Conservation (phyloP, 1,140 invertebrate genomes). For the Drosophila chauvacae region DNA sequence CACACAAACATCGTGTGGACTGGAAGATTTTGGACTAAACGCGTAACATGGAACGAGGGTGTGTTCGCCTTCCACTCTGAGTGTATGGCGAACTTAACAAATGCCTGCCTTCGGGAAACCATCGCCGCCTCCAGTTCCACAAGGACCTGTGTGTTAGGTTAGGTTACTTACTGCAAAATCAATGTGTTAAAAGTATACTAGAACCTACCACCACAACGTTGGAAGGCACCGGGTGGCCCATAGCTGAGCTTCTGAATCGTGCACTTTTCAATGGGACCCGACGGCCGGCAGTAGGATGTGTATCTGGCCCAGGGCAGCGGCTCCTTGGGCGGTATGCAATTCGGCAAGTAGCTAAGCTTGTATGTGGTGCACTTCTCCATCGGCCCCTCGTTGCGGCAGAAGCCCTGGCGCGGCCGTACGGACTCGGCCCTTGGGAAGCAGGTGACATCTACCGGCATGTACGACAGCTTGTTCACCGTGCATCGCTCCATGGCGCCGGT, state of each 20-base stretch:
- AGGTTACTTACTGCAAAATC: too few species aligned
- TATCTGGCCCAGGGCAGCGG: conserved; percentile 85
- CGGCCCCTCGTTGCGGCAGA: conserved; percentile 72
- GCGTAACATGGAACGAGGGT: conserved; percentile 24
- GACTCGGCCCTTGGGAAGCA: conserved; percentile 59
- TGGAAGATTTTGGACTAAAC: conserved; percentile 59
- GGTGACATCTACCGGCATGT: conserved; percentile 85
- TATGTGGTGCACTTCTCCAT: conserved; percentile 86
- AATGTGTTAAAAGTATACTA: too few species aligned
- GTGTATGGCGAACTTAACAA: conserved; percentile 60
- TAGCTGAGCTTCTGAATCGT: conserved; percentile 88
- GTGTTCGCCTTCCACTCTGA: conserved; percentile 20
- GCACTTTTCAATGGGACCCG: conserved; percentile 80
- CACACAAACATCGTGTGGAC: conserved; percentile 26
- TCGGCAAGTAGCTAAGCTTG: conserved; percentile 86
- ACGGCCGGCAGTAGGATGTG: conserved; percentile 84
- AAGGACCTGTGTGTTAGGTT: conserved; percentile 38
- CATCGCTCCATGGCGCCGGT: conserved; percentile 85
- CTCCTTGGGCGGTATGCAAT: conserved; percentile 85
- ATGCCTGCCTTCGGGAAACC: conserved; percentile 74
- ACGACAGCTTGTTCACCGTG: conserved; percentile 86
- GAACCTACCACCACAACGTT: conserved; percentile 74
- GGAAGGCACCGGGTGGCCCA: conserved; percentile 84
- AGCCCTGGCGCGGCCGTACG: conserved; percentile 58
- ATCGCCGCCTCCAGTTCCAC: conserved; percentile 44